Evolutionary conservation across 2,888 invertebrate genomes (phyloP), one percentile per base, ranked within the genome.

Genomic region (Drosophila fulvimacula): DNA sequence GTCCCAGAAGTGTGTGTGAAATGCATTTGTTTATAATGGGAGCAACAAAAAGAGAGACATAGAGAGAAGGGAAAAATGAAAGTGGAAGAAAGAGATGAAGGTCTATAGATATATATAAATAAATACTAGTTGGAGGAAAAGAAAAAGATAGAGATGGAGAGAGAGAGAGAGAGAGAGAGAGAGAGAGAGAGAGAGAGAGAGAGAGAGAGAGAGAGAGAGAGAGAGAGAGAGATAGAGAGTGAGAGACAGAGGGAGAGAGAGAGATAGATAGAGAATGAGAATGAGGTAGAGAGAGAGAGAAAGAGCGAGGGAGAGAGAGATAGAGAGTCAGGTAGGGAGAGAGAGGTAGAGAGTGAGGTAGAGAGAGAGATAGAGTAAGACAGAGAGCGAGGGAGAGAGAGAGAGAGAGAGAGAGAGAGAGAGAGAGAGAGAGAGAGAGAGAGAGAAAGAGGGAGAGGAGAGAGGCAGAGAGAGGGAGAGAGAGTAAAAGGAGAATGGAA

Each of bases 1-100:
- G 49, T 38, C 27, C 34, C 19, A 34, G 65, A 62, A 32, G 39
- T 27, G 39, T 32, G 11, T 69, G 44, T 11, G 41, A 61, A 57
- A 53, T 48, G n/a, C 57, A 48, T 51, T 67, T 24, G 46, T 48
- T 57, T 27, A 44, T 30, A 62, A n/a, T 46, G 10, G 13, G 32
- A 21, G 21, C 13, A 46, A 55, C 24, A 15, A 6, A 11, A 24
- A n/a, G 34, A 30, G 17, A 55, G 15, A 0, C 11, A 21, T 36
- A 0, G 10, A 32, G 24, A 21, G 24, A 52, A 24, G 1, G 5
- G 24, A 24, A 52, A 19, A 24, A 11, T 11, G 21, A 51, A 32
- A 19, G 48, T 34, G 21, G 7, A 30, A 30, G 48, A 13, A 15
- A 19, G 7, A 34, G 49, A 44, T 21, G 15, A 2, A 19, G 11